Conservation (phyloP, 2,113 vertebrate species). For the pig (Sus scrofa) region DNA sequence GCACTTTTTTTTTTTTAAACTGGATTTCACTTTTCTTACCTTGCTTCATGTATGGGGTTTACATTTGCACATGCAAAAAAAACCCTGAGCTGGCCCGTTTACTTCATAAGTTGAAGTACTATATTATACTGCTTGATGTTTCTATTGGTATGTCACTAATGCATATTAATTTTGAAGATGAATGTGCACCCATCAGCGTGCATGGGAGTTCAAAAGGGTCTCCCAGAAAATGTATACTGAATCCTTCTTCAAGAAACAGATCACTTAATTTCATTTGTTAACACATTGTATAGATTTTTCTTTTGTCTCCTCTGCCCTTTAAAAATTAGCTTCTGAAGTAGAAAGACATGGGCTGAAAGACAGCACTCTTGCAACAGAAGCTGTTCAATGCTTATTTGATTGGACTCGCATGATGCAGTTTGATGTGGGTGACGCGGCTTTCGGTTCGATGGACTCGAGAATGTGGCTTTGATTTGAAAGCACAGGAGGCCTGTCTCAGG, state of each 20-base stretch:
- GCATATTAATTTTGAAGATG: background rate
- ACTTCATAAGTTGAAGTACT: background rate
- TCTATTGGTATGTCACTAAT: background rate
- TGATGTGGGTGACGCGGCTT: rapidly evolving
- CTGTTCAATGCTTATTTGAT: background rate
- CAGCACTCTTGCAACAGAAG: rapidly evolving
- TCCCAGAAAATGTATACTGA: background rate
- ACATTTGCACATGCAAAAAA: background rate
- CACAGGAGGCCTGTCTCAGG: background rate
- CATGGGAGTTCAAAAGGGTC: rapidly evolving
- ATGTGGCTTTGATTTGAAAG: background rate
- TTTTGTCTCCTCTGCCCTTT: background rate
- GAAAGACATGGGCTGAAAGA: background rate
- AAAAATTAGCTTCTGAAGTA: background rate
- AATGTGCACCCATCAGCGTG: rapidly evolving
- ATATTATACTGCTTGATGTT: rapidly evolving
- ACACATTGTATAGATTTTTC: background rate
- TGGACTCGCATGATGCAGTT: background rate
- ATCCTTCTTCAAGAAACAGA: background rate
- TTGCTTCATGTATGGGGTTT: background rate
- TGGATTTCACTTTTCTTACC: background rate
- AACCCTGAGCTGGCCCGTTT: background rate
- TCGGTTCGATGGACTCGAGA: rapidly evolving
- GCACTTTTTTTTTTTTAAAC: background rate
- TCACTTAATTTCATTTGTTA: background rate